Evolutionary conservation across 2,113 vertebrate genomes (phyloP).

Genomic region (Phrynosoma platyrhinos): DNA sequence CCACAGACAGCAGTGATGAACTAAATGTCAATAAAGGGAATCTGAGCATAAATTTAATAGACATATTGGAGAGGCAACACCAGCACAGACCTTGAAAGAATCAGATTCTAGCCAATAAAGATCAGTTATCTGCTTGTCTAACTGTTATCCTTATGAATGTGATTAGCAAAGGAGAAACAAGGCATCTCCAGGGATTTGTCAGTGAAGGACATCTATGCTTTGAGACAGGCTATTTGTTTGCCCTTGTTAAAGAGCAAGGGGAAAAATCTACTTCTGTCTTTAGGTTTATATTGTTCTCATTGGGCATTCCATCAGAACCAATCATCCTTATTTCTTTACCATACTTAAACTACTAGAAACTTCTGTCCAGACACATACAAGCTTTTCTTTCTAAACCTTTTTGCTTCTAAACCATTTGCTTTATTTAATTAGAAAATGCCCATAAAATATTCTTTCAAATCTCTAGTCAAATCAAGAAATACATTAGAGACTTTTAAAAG

Average conservation of each 20-base stretch:
- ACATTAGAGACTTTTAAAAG: not conserved
- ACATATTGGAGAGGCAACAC: constrained; percentile 42
- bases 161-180: constrained; percentile 55
- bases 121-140: constrained; percentile 35
- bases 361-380: constrained; percentile 26
- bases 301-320: constrained; percentile 42
- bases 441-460: fast-evolving
- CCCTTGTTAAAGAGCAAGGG: not conserved
- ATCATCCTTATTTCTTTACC: constrained; percentile 36
- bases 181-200: constrained; percentile 1
- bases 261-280: not conserved
- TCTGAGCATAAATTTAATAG: constrained; percentile 39
- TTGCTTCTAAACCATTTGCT: not conserved
- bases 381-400: not conserved
- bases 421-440: fast-evolving
- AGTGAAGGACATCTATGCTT: not conserved
- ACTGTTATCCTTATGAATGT: constrained; percentile 26
- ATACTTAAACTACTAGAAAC: fast-evolving
- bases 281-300: not conserved
- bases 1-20: constrained; percentile 45
- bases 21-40: constrained; percentile 43
- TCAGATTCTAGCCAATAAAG: constrained; percentile 23
- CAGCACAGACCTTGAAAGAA: constrained; percentile 31
- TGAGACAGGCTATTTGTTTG: constrained; percentile 44
- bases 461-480: not conserved